Base-by-base conservation (phyloP, 2,797 vertebrate genomes). In the Epinephelus malabaricus region DNA sequence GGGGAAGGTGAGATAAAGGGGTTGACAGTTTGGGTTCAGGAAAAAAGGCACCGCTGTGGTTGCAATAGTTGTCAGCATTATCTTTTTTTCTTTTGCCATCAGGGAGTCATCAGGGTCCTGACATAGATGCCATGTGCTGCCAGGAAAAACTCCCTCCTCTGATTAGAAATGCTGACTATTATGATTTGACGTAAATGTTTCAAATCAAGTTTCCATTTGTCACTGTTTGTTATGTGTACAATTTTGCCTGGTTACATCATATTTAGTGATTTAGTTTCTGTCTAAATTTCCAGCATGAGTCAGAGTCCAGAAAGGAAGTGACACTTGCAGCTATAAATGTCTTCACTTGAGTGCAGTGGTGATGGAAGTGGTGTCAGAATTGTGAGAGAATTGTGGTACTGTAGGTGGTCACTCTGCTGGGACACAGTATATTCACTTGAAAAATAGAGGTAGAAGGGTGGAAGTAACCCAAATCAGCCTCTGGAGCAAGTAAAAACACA, bases 401-500 rank as follows among this genome's bases (percentile, higher is more conserved):
- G n/a, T 14, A 5, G 15, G 34, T 64, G 80, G 61, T 68, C 7
- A 0, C 43, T 79, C 76, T 76, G 79, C 79, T 71, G 81, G 84
- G 79, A 88, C 46, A 67, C 43, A 67, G 47, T 63, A 50, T 18
- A 23, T 46, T 64, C 64, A 76, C 72, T 66, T 79, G 21, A 83
- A 76, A 90, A 90, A 77, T 50, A 64, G 54, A 82, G 74, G 77
- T 62, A 82, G 27, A 76, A 87, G 62, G 69, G 81, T 67, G 65
- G 60, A 77, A 58, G 83, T 73, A 81, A 84, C 49, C 56, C 18
- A 60, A 58, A 56, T 69, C 15, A 18, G 79, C 43, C 76, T 75
- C 81, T 76, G 49, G 81, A 76, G 83, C 21, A 18, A 30, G 62
- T 59, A 54, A 68, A 83, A 83, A 51, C 59, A 85, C 25, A 69